Base-by-base conservation (phyloP, 53 echinoderm and acorn worm species). In the Crossaster papposus region DNA sequence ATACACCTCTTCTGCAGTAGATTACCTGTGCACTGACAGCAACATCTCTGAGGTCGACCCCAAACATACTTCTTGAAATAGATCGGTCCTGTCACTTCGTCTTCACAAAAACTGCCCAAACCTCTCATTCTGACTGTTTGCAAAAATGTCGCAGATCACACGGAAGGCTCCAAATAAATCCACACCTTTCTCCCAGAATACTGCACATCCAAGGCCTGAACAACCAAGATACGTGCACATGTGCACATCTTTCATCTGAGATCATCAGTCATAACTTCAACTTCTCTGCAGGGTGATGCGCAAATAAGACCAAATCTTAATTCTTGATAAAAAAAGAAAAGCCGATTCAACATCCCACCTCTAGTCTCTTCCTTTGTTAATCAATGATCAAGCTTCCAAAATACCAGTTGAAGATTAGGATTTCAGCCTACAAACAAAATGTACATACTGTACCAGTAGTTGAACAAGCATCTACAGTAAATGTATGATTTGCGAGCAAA, bases 41-140 rank as follows among this genome's bases (percentile, higher is more conserved):
- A 80, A 29, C 33, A 54, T 85, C 75, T 90, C 74, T 81, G 93
- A 2, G 90, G 52, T 65, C 90, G 85, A 13, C 90, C 93, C 93
- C 93, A 93, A 28, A 90, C 80, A 80, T 90, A 93, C 64, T 85
- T 90, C 86, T 63, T 93, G 77, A 89, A 90, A 72, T 93, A 93
- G 6, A 68, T 33, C 54, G 80, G 87, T 70, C 55, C 29, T 14
- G 33, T 10, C 70, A 79, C 91, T 35, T 87, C 82, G 14, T 36
- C 65, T 24, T 65, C 68, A 35, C 82, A 34, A 63, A 30, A 63
- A 34, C 81, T 55, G 31, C 62, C 81, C 15, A 81, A 58, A 30
- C 63, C 81, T 23, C 31, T 51, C 81, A 81, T 81, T 7, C 20
- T 58, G 81, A 64, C 62, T 5, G 9, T 44, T 1, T 44, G 79